Percentiles rank a stretch among this genome's conserved stretches.
These are phyloP conservation scores for Panurus biarmicus DNA, from an alignment of 2,113 vertebrate genomes.

Conservation along the genomic window DNA sequence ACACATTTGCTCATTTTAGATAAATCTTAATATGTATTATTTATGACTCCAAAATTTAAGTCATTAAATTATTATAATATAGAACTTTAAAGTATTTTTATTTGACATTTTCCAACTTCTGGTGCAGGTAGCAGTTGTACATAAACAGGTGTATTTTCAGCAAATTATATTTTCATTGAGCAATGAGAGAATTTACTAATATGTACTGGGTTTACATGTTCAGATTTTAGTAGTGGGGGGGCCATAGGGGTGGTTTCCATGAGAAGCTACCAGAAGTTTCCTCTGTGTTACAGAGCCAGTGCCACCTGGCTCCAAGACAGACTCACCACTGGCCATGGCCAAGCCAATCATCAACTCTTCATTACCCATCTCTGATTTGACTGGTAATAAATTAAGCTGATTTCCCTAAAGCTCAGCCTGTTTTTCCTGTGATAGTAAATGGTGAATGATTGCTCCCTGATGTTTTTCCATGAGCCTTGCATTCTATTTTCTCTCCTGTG, in stretches of 20 bases:
- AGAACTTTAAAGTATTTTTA: background rate
- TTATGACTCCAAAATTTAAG: background rate
- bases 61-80: background rate
- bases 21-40: background rate
- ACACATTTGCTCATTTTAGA: background rate
- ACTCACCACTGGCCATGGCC: fast-evolving
- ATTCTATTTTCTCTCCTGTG: background rate
- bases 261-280: background rate
- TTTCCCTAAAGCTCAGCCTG: background rate
- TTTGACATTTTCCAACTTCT: background rate
- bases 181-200: background rate
- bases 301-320: background rate
- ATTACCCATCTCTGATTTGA: background rate
- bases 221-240: background rate
- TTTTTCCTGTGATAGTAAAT: background rate
- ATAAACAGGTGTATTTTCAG: background rate
- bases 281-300: background rate
- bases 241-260: background rate
- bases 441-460: background rate
- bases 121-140: background rate
- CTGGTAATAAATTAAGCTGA: background rate
- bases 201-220: background rate
- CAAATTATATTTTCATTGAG: background rate
- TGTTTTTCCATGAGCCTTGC: background rate
- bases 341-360: background rate